phyloP scores from a whole-genome alignment of 2,797 vertebrate genomes.

The Cryptoprocta ferox region DNA sequence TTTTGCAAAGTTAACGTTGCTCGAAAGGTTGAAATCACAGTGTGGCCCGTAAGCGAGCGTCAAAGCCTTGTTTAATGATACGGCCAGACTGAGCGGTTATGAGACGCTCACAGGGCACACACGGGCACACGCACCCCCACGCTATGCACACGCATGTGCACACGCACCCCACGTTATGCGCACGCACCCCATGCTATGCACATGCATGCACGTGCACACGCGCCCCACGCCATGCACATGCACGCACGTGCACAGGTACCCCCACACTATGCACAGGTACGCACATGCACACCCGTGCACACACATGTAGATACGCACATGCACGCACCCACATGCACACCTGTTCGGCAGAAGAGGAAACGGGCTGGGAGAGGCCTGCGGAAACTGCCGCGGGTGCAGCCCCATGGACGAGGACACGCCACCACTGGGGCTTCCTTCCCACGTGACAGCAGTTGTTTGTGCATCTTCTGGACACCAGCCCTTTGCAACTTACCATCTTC shows the following conservation, averaged over 20 bases:
- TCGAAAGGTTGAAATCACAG: neutral
- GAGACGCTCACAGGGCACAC: neutral
- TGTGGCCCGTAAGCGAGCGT: neutral
- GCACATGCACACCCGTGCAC: neutral
- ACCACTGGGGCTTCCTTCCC: neutral
- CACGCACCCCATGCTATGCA: too few species aligned
- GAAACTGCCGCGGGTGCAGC: too few species aligned
- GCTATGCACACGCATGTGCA: neutral
- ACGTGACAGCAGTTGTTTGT: fast-evolving
- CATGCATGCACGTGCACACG: too few species aligned
- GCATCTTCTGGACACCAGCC: neutral
- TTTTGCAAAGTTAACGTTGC: neutral
- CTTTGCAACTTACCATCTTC: neutral
- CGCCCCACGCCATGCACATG: neutral
- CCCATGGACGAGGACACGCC: fast-evolving
- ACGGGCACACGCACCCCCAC: too few species aligned
- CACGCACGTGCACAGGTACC: too few species aligned
- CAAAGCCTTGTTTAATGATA: neutral
- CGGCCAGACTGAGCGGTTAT: too few species aligned
- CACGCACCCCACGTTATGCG: neutral
- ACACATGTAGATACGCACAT: neutral
- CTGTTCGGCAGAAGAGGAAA: neutral
- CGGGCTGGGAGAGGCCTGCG: neutral
- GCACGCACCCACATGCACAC: too few species aligned
- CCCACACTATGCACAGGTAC: neutral